Percentiles rank a stretch among this genome's conserved stretches.
Conservation (phyloP, 2,888 invertebrate species). For the Eilema griseolum region DNA sequence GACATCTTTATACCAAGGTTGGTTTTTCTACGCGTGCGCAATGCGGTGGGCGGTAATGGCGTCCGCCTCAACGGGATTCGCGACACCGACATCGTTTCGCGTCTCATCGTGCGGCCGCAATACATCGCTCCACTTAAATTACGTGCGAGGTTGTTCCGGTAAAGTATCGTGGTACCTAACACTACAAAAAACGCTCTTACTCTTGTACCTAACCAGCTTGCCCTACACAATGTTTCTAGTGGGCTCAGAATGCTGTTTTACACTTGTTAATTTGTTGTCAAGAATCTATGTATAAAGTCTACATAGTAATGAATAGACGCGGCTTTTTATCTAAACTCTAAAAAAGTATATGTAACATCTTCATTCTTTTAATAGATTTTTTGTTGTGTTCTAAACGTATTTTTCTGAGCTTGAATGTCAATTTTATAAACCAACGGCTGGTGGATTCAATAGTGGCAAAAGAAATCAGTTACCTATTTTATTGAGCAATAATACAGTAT, state of each 20-base stretch:
- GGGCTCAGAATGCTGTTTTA: slow-evolving; percentile 39
- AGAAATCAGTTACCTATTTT: slow-evolving; percentile 60
- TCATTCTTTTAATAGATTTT: neutral
- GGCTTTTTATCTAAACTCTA: neutral
- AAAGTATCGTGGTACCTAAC: slow-evolving; percentile 69
- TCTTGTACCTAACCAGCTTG: slow-evolving; percentile 51
- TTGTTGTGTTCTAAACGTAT: slow-evolving; percentile 15
- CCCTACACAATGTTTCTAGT: slow-evolving; percentile 32
- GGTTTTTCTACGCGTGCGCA: slow-evolving; percentile 81
- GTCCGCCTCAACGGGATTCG: slow-evolving; percentile 84
- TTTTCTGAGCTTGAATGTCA: slow-evolving; percentile 45
- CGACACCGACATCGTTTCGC: slow-evolving; percentile 82
- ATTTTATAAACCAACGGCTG: slow-evolving; percentile 45
- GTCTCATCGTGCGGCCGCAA: slow-evolving; percentile 84
- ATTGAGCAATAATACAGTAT: slow-evolving; percentile 56
- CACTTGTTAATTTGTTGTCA: slow-evolving; percentile 29
- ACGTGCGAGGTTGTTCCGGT: slow-evolving; percentile 82
- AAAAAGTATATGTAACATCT: neutral
- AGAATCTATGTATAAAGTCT: slow-evolving; percentile 13
- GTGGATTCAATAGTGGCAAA: slow-evolving; percentile 52
- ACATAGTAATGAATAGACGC: neutral
- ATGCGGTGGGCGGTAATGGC: slow-evolving; percentile 83
- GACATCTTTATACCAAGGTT: slow-evolving; percentile 80
- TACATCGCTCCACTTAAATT: slow-evolving; percentile 84
- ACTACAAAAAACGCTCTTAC: slow-evolving; percentile 65